Evolutionary conservation across 2,888 invertebrate species (phyloP).

Genomic region (Aproaerema taeniolella): DNA sequence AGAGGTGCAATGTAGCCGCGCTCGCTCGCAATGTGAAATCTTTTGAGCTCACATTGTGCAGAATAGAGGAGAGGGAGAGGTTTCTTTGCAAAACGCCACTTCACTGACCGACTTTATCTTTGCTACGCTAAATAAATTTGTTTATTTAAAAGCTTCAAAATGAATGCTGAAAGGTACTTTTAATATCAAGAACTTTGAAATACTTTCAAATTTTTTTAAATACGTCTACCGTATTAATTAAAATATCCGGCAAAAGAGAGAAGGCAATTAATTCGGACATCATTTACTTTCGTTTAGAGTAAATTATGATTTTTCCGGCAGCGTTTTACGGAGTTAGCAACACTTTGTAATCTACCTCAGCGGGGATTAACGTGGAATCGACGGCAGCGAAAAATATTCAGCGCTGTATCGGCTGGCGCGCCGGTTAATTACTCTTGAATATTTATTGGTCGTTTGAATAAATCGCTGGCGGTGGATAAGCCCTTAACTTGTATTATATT

Average conservation of each 20-base stretch:
- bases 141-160: too few relatives aligned
- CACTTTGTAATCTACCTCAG: constrained; percentile 63
- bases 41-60: constrained; percentile 52
- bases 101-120: background rate
- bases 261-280: constrained; percentile 30
- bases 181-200: too few relatives aligned
- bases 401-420: constrained; percentile 1
- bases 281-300: constrained; percentile 33
- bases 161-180: too few relatives aligned
- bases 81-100: constrained; percentile 31
- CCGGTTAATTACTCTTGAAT: constrained; percentile 72
- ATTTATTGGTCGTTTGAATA: constrained; percentile 76
- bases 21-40: constrained; percentile 40
- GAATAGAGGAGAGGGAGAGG: constrained; percentile 41
- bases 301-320: constrained; percentile 41
- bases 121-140: too few relatives aligned
- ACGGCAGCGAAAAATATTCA: constrained; percentile 62
- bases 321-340: constrained; percentile 48
- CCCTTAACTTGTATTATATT: constrained; percentile 63
- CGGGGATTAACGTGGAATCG: constrained; percentile 61
- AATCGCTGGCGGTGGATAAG: constrained; percentile 62
- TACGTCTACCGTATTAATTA: background rate
- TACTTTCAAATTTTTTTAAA: background rate
- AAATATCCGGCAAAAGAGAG: constrained; percentile 18
- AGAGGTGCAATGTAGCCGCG: constrained; percentile 42